Base-by-base conservation (phyloP, 64 coral and sea anemone genomes). In the Stichodactyla helianthus region DNA sequence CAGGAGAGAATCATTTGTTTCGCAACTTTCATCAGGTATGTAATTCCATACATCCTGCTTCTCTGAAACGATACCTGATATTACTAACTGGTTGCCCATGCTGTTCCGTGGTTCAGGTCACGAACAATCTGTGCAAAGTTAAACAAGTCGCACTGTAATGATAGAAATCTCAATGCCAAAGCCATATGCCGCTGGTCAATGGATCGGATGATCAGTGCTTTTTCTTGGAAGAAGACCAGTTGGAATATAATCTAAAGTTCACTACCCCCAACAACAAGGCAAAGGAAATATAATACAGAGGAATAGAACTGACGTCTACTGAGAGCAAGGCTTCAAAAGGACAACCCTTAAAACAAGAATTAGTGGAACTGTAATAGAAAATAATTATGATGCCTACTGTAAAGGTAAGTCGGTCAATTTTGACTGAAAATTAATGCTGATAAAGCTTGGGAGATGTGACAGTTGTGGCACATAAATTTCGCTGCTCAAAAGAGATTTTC, bases 1-100 rank as follows among this genome's bases (percentile, higher is more conserved):
- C n/a, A n/a, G n/a, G n/a, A n/a, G n/a, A n/a, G n/a, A n/a, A n/a
- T n/a, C n/a, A n/a, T n/a, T n/a, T n/a, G n/a, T n/a, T 31, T 35
- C 2, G 25, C 6, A 74, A 31, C 68, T 31, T 31, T 74, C 68
- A 74, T 74, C 68, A 31, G 25, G 20, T 31, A 35, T 74, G 18
- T 65, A n/a, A 65, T n/a, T n/a, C 9, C 68, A 74, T n/a, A 74
- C 68, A 74, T 74, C 68, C 68, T 74, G 68, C 68, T 23, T 74
- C n/a, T 74, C 68, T 74, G 68, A 74, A 74, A 13, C 68, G 68
- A 74, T 31, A 74, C 9, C 1, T 23, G 68, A 74, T 27, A 74
- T 22, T 8, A 18, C 20, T n/a, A 63, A 20, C 18, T 65, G 0
- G 18, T 65, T 65, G 5, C 62, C 20, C 19, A 23, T 7, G 19